phyloP scores from a whole-genome alignment of 2,888 invertebrate species.

The Parnassius glacialis region DNA sequence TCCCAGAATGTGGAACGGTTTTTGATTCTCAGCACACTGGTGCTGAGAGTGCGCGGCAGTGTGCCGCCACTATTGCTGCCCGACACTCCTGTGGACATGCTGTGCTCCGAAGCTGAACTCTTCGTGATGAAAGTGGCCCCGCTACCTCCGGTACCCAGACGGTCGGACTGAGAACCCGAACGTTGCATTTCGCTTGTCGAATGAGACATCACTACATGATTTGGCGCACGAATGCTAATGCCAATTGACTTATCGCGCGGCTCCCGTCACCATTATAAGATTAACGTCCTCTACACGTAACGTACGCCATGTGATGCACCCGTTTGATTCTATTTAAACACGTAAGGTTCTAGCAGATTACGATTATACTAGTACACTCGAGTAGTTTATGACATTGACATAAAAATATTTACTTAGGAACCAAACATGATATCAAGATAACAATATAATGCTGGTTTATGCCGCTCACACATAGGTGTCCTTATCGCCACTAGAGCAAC shows the following conservation, averaged over 20 bases:
- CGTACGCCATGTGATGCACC: slow-evolving; percentile 32
- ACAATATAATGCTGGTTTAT: slow-evolving; percentile 44
- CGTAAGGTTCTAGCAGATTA: slow-evolving; percentile 1
- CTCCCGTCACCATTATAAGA: slow-evolving; percentile 34
- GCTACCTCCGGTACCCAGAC: slow-evolving; percentile 65
- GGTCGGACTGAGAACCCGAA: slow-evolving; percentile 81
- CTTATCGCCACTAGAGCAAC: slow-evolving; percentile 56
- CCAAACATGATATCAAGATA: slow-evolving; percentile 36
- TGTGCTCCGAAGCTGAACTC: slow-evolving; percentile 75
- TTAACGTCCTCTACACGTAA: slow-evolving; percentile 34
- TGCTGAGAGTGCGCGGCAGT: slow-evolving; percentile 87
- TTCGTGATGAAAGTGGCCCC: slow-evolving; percentile 61
- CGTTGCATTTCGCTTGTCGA: slow-evolving; percentile 60
- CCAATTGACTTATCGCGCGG: slow-evolving; percentile 32
- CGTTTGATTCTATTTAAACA: slow-evolving; percentile 8
- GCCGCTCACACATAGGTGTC: slow-evolving; percentile 50
- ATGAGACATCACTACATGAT: slow-evolving; percentile 44
- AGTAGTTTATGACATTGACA: neutral
- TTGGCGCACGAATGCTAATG: slow-evolving; percentile 5
- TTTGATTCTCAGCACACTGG: slow-evolving; percentile 89
- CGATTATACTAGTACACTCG: slow-evolving; percentile 3
- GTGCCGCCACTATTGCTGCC: slow-evolving; percentile 73
- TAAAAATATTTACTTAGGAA: neutral
- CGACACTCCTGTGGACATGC: slow-evolving; percentile 76
- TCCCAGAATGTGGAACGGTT: slow-evolving; percentile 92